Evolutionary conservation across 2,888 invertebrate genomes (phyloP).

Genomic region (Diachrysia chrysitis): DNA sequence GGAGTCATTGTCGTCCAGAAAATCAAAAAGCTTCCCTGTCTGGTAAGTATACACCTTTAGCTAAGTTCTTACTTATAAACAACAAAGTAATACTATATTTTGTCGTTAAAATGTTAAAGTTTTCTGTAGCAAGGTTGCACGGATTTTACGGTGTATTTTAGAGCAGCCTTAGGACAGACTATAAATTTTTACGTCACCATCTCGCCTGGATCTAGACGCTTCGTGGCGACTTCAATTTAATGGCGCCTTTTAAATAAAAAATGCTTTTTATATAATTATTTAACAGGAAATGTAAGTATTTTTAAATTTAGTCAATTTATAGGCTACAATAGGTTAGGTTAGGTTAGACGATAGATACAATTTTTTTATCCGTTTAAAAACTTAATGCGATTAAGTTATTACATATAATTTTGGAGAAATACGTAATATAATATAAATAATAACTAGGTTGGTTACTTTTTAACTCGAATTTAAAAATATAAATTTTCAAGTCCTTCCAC

Average conservation of each 20-base stretch:
- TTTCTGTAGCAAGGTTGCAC: constrained; percentile 43
- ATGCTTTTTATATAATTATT: constrained; percentile 10
- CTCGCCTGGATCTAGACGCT: constrained; percentile 24
- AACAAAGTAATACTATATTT: constrained; percentile 61
- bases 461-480: too few species aligned
- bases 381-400: too few species aligned
- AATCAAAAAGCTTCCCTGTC: neutral
- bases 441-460: too few species aligned
- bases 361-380: too few species aligned
- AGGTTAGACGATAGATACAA: too few species aligned
- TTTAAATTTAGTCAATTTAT: too few species aligned
- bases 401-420: too few species aligned
- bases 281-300: too few species aligned
- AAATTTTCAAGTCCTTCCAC: too few species aligned
- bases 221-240: constrained; percentile 31
- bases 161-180: constrained; percentile 57
- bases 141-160: constrained; percentile 64
- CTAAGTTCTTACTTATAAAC: constrained; percentile 43
- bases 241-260: constrained; percentile 38
- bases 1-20: too few species aligned
- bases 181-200: constrained; percentile 60
- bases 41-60: constrained; percentile 11
- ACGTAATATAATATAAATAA: too few species aligned
- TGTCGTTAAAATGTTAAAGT: constrained; percentile 55
- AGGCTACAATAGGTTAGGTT: too few species aligned